Evolutionary conservation across 2,797 vertebrate species (phyloP), one percentile per base, ranked within the genome.

Genomic region (Pangasius krempfi): DNA sequence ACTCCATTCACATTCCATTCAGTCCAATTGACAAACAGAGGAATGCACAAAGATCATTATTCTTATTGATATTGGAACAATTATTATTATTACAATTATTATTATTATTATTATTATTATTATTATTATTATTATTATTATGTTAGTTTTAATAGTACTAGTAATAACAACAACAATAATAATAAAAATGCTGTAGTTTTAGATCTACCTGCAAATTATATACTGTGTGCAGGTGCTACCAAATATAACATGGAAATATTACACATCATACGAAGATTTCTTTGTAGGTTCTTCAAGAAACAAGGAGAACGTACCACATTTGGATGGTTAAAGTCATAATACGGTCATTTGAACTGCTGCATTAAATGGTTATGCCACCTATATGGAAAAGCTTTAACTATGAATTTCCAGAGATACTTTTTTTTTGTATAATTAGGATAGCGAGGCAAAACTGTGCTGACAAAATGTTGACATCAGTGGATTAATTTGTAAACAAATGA

Each of bases 391-490:
- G 44, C 47, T 70, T 25, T 47, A 33, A 50, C 52, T 33, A 58
- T 30, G 40, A 64, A 84, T 30, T 84, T 40, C 82, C 8, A 50
- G 14, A 82, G 5, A 27, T 20, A 33, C 16, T 40, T 40, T 13
- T 2, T 73, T 18, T 9, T 12, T 62, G 54, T 27, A 58, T 80
- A 22, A n/a, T 78, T 16, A 78, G 60, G 14, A 33, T 70, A 70
- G 30, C 18, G 5, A 68, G 27, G 20, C 58, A 87, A 82, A 62
- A 13, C 13, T 5, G 2, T 58, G 9, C 52, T 54, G 52, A 58
- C 75, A 87, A 89, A 88, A 79, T 81, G 87, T 90, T 70, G 68
- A 54, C 84, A 88, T 90, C 76, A 87, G 85, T 84, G 88, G 87
- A 87, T 87, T 58, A 81, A 78, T 54, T 72, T 88, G 78, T 89